Conservation (phyloP, 2,888 invertebrate genomes). For the Adela reaumurella region DNA sequence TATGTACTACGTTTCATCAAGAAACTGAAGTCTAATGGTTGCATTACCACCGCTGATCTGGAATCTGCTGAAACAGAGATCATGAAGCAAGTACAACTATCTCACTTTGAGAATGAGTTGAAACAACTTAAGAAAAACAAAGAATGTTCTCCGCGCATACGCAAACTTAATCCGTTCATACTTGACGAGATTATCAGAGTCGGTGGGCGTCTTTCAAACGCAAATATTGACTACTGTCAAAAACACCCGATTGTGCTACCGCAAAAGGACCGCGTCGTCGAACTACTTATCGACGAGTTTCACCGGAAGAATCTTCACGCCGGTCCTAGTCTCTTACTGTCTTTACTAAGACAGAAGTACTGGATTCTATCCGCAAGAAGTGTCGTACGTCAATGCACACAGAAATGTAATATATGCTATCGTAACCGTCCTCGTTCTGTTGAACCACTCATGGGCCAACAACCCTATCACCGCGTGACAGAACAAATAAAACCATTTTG, state of each 20-base stretch:
- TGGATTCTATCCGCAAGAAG: neutral
- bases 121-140: neutral
- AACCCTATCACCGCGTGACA: conserved; percentile 2
- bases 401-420: conserved; percentile 4
- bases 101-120: neutral
- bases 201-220: neutral
- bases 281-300: neutral
- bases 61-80: neutral
- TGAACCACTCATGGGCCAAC: conserved; percentile 3
- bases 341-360: neutral
- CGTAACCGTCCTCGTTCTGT: neutral
- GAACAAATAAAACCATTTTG: conserved; percentile 5
- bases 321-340: neutral
- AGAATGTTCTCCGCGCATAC: neutral
- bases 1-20: neutral
- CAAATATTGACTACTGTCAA: neutral
- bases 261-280: neutral
- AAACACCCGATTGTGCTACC: conserved; percentile 1
- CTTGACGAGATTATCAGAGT: neutral
- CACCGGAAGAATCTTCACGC: neutral
- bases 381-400: neutral
- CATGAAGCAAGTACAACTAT: neutral
- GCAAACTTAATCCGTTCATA: conserved; percentile 1
- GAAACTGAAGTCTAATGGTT: neutral
- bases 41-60: neutral